phyloP scores from a whole-genome alignment of 2,113 vertebrate genomes.

The Brachyistius frenatus region DNA sequence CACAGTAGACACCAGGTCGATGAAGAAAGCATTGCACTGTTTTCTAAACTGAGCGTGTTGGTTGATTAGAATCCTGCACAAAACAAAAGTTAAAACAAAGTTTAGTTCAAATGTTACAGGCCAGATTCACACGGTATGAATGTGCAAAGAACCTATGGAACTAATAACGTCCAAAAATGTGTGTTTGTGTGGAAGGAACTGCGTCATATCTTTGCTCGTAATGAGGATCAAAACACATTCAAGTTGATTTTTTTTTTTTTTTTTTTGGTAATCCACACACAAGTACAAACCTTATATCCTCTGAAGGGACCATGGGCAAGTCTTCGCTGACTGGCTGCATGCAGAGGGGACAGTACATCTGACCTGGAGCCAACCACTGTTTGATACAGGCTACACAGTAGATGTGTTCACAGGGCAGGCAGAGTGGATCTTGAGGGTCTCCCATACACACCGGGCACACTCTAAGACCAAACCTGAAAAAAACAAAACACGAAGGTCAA shows the following conservation, averaged over 20 bases:
- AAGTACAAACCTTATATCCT: conserved; percentile 82
- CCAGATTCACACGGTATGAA: neutral
- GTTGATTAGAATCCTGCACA: conserved; percentile 67
- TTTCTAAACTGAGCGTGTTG: conserved; percentile 87
- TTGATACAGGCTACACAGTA: conserved; percentile 88
- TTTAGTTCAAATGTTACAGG: neutral
- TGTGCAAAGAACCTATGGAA: too few relatives aligned
- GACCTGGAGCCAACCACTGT: conserved; percentile 80
- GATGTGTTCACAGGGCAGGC: conserved; percentile 88
- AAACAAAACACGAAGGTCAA: neutral
- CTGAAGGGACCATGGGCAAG: conserved; percentile 77
- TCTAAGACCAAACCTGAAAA: conserved; percentile 81
- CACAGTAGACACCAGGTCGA: conserved; percentile 91
- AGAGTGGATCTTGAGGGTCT: conserved; percentile 86
- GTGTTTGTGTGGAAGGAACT: neutral
- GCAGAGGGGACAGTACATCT: conserved; percentile 89
- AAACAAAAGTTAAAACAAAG: conserved; percentile 3
- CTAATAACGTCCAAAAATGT: neutral
- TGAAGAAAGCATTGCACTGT: conserved; percentile 93
- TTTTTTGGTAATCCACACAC: neutral
- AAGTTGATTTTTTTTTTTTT: neutral
- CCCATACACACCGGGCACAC: conserved; percentile 86
- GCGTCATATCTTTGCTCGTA: neutral
- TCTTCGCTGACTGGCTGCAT: conserved; percentile 61
- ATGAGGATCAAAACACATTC: neutral